These are phyloP conservation scores for Ceyx margarethae DNA, from an alignment of 2,113 vertebrate species.

Conservation along the genomic window DNA sequence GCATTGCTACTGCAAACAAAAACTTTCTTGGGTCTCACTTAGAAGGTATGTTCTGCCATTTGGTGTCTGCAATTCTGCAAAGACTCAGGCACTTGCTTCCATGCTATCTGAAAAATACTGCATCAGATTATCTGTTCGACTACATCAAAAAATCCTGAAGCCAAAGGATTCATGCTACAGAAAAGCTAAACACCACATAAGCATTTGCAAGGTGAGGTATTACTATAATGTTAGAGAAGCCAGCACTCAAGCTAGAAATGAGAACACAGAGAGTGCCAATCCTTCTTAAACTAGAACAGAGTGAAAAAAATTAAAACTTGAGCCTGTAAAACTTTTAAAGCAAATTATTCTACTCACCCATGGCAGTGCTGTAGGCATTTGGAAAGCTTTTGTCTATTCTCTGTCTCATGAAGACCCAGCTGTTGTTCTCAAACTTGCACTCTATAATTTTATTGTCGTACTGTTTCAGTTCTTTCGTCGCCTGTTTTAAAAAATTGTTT, in stretches of 20 bases:
- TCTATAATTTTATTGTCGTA: constrained; percentile 99
- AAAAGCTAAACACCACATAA: not conserved
- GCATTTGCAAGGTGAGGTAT: not conserved
- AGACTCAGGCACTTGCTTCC: not conserved
- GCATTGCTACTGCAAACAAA: not conserved
- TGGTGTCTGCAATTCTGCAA: not conserved
- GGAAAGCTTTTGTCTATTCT: constrained; percentile 98
- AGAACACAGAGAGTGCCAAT: not conserved
- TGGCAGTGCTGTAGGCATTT: constrained; percentile 94
- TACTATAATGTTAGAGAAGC: not conserved
- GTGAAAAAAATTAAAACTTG: not conserved
- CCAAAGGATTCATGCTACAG: not conserved
- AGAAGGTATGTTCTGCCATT: not conserved
- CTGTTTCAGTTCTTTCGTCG: constrained; percentile 92
- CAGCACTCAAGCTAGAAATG: not conserved
- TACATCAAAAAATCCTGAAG: not conserved
- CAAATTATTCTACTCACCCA: constrained; percentile 84
- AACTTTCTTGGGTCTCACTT: not conserved
- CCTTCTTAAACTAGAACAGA: not conserved
- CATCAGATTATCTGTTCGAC: not conserved
- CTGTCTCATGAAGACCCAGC: constrained; percentile 98
- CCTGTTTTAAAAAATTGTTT: constrained; percentile 74
- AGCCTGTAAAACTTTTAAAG: not conserved
- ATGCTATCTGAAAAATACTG: not conserved
- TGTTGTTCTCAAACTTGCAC: constrained; percentile 94